Evolutionary conservation across 1,140 invertebrate genomes (phyloP), one percentile per base, ranked within the genome.

Genomic region (Psilanteris sp.): DNA sequence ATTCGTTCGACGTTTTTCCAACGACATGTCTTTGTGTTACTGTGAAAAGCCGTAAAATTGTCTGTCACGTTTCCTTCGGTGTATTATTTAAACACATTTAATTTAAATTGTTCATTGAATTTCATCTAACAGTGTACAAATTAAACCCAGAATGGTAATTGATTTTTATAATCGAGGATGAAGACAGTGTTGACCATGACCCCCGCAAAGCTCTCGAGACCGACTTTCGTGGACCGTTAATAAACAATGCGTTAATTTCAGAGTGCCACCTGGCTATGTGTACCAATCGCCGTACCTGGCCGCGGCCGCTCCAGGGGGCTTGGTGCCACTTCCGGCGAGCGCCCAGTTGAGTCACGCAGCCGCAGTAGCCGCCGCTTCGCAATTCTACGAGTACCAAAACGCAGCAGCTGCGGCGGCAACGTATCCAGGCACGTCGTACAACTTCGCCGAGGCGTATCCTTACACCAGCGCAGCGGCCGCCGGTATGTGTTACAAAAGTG

Each of bases 321-420:
- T 93, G 74, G 90, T 94, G 48, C 91, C 92, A 73, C 85, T 93
- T 78, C 92, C 91, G 52, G 85, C 90, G 18, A 85, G 67, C 18
- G 72, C 88, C 34, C 93, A 91, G 79, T 82, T 94, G 54, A 92
- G 91, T 78, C 93, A 94, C 83, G 93, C 93, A 1, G 92, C 92
- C 16, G 92, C 93, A 1, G 89, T 93, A 20, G 92, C 92, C 7
- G 92, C 92, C 1, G 92, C 92, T 1, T 92, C 93, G 34, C 91
- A 93, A 74, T 93, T 93, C 82, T 93, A 94, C 83, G 93, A 94
- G 82, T 93, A 94, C 74, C 91, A 92, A 68, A 91, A 91, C 24
- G 91, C 90, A 10, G 91, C 91, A 1, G 92, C 92, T 3, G 92
- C 92, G 0, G 92, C 92, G 1, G 91, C 91, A 1, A 91, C 91